Evolutionary conservation across 2,113 vertebrate species (phyloP).

Genomic region (Nerophis lumbriciformis): DNA sequence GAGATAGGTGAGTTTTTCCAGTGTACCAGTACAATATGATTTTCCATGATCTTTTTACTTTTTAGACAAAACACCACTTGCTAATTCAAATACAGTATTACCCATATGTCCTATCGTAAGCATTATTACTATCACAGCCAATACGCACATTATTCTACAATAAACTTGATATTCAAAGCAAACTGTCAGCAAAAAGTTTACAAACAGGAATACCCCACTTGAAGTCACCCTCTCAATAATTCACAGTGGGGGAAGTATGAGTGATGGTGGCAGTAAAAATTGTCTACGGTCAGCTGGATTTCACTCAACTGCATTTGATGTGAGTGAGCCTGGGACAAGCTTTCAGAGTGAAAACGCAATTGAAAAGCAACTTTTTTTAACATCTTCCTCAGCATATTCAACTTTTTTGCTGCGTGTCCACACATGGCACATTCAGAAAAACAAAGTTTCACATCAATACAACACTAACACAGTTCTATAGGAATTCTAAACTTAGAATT

Average conservation of each 20-base stretch:
- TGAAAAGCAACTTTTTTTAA: slow-evolving; percentile 9
- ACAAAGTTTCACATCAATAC: background rate
- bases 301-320: slow-evolving; percentile 6
- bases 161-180: slow-evolving; percentile 3
- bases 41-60: too few relatives aligned
- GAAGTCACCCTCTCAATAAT: slow-evolving; percentile 4
- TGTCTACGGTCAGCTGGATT: slow-evolving; percentile 10
- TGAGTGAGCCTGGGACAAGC: background rate
- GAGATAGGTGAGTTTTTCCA: too few relatives aligned
- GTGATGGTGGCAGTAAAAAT: slow-evolving; percentile 10
- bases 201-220: background rate
- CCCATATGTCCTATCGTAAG: background rate
- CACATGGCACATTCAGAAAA: background rate
- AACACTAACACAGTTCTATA: background rate
- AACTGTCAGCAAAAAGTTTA: too few relatives aligned
- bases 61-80: background rate
- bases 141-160: background rate
- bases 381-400: slow-evolving; percentile 2
- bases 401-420: background rate
- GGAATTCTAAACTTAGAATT: background rate
- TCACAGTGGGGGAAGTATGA: slow-evolving; percentile 5
- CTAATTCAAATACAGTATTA: background rate
- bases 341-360: slow-evolving; percentile 2
- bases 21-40: background rate
- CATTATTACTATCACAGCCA: background rate